A percentile compares a stretch with the other conserved stretches of the same genome.
These are phyloP conservation scores for Linyphia triangularis DNA, from an alignment of 2,888 invertebrate species.

Conservation along the genomic window DNA sequence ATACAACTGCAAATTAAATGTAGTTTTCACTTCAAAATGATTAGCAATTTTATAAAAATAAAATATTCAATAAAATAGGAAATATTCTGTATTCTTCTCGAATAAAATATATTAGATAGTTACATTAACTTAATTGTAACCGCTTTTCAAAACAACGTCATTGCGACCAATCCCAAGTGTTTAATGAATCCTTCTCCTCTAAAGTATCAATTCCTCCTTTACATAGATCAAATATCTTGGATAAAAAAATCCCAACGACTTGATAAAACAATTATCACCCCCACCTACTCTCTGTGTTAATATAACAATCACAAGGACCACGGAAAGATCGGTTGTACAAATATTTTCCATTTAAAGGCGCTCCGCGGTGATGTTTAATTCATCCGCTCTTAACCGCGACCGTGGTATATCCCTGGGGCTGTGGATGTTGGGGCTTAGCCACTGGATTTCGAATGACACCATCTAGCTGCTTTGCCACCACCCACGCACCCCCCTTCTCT, in stretches of 20 bases:
- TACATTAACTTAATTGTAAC: too few relatives aligned
- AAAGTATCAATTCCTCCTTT: not conserved
- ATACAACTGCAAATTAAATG: too few relatives aligned
- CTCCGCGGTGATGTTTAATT: conserved; percentile 67
- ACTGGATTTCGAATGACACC: conserved; percentile 69
- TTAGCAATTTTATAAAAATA: too few relatives aligned
- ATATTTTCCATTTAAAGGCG: conserved; percentile 72
- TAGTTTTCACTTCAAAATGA: too few relatives aligned
- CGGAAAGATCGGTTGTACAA: conserved; percentile 52
- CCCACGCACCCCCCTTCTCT: not conserved
- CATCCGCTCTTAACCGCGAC: conserved; percentile 39
- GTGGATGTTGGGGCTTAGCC: conserved; percentile 65
- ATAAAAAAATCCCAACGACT: not conserved
- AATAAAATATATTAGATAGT: too few relatives aligned
- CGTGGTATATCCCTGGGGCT: conserved; percentile 23
- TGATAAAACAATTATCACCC: conserved; percentile 24
- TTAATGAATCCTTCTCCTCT: not conserved
- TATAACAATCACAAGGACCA: not conserved
- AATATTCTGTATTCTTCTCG: too few relatives aligned
- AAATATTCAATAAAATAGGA: too few relatives aligned
- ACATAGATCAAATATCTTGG: not conserved
- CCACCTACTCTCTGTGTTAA: conserved; percentile 33
- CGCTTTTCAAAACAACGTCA: too few relatives aligned
- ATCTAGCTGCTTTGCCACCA: conserved; percentile 1
- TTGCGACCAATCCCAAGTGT: not conserved